These are phyloP conservation scores for Heterotis niloticus DNA, from an alignment of 2,113 vertebrate species.

Conservation along the genomic window DNA sequence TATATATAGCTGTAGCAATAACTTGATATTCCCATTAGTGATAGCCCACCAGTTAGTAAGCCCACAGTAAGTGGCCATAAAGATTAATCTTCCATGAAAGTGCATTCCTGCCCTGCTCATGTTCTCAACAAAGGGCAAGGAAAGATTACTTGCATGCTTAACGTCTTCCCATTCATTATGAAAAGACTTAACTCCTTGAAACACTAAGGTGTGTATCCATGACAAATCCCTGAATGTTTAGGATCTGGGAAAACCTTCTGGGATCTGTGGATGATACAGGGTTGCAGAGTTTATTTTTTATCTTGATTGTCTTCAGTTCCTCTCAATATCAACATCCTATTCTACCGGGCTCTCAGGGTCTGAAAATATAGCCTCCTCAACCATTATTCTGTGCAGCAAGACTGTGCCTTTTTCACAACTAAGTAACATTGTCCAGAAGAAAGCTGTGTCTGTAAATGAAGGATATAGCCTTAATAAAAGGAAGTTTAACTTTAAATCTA, in stretches of 20 bases:
- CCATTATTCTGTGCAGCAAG: no score
- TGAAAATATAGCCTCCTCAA: no score
- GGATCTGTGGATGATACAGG: neutral
- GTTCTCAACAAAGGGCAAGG: neutral
- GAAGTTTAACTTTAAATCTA: no score
- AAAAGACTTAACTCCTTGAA: neutral
- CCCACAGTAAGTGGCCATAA: neutral
- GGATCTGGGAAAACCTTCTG: neutral
- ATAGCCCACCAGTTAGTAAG: neutral
- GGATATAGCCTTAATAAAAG: no score
- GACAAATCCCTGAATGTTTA: neutral
- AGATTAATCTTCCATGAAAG: neutral
- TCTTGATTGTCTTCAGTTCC: no score
- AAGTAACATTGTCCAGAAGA: no score
- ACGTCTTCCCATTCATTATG: neutral
- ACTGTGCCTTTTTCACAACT: no score
- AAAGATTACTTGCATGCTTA: neutral
- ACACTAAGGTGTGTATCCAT: neutral
- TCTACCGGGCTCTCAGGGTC: no score
- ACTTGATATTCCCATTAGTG: neutral
- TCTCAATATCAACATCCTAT: no score
- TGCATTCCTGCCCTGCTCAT: neutral
- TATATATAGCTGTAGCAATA: neutral
- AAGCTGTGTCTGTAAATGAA: no score
- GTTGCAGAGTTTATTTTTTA: neutral